Conservation (phyloP, 2,113 vertebrate species). For the Neomonachus schauinslandi region DNA sequence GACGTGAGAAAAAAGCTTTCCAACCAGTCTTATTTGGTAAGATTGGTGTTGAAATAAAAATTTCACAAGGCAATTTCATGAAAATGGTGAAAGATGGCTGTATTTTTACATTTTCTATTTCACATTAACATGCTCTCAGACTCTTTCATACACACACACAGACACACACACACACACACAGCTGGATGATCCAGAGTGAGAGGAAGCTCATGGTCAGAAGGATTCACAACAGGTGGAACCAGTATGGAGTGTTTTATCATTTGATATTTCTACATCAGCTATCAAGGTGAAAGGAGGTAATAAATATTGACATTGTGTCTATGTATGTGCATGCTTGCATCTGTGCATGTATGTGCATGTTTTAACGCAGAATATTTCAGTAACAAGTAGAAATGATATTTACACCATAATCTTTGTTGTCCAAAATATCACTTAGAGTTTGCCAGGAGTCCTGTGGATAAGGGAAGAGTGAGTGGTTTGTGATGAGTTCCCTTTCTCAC, state of each 20-base stretch:
- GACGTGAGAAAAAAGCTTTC: not conserved
- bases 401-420: not conserved
- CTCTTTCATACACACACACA: not conserved
- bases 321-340: not conserved
- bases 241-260: conserved; percentile 29
- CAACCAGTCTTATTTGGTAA: not conserved
- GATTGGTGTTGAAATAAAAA: conserved; percentile 16
- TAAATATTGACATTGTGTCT: not conserved
- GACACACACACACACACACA: not conserved
- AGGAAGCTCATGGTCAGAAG: not conserved
- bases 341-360: not conserved
- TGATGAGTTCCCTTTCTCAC: not conserved
- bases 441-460: not conserved
- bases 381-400: not conserved
- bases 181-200: not conserved
- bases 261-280: conserved; percentile 3
- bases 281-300: not conserved
- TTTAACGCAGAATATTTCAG: not conserved
- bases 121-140: not conserved
- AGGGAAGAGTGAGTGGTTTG: not conserved
- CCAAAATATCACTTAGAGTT: not conserved
- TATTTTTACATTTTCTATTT: conserved; percentile 21
- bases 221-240: not conserved
- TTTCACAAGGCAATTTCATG: not conserved
- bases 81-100: not conserved